Conservation (phyloP, 2,797 vertebrate genomes). For the Parambassis ranga region DNA sequence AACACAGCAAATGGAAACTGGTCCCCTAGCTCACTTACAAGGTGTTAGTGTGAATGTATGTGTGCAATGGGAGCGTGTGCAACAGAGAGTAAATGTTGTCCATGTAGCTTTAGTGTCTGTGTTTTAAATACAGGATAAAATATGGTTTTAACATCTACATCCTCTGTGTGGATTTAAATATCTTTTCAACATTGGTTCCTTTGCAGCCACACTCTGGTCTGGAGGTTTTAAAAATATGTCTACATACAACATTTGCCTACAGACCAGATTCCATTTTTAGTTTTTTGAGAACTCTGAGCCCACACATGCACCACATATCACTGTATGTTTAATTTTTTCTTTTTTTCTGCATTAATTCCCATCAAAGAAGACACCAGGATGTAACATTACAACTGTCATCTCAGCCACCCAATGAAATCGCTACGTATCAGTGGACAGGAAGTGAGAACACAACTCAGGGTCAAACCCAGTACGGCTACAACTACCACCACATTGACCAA, state of each 20-base stretch:
- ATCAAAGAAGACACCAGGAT: slow-evolving; percentile 47
- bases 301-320: too few species aligned
- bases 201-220: too few species aligned
- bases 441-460: slow-evolving; percentile 39
- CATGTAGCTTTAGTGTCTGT: background rate
- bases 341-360: slow-evolving; percentile 2
- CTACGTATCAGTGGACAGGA: slow-evolving; percentile 53
- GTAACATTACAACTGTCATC: slow-evolving; percentile 19
- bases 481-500: slow-evolving; percentile 76
- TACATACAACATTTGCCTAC: too few species aligned
- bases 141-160: too few species aligned
- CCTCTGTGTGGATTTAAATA: too few species aligned
- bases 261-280: too few species aligned
- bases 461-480: slow-evolving; percentile 69
- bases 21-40: slow-evolving; percentile 59
- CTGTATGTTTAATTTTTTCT: slow-evolving; percentile 16
- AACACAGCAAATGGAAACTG: slow-evolving; percentile 65
- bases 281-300: too few species aligned
- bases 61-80: background rate
- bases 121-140: too few species aligned
- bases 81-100: slow-evolving; percentile 9
- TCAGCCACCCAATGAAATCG: slow-evolving; percentile 23
- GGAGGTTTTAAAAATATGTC: too few species aligned
- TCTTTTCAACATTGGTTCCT: too few species aligned
- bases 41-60: slow-evolving; percentile 47